Conservation (phyloP, 2,888 invertebrate genomes). For the Caenorhabditis uteleia region DNA sequence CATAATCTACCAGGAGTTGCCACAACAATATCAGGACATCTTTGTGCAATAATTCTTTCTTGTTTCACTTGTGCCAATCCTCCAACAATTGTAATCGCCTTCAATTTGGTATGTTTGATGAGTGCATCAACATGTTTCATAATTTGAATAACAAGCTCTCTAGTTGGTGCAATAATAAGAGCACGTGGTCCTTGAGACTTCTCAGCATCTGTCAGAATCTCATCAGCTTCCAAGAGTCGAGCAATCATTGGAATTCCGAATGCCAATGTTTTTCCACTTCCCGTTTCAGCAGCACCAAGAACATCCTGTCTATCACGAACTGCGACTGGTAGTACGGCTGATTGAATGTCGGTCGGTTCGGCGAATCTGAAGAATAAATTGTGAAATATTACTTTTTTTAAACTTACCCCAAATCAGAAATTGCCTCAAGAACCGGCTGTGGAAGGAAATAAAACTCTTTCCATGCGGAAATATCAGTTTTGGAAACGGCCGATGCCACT, state of each 20-base stretch:
- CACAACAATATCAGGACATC: slow-evolving; percentile 87
- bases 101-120: slow-evolving; percentile 80
- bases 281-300: slow-evolving; percentile 97
- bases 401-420: slow-evolving; percentile 43
- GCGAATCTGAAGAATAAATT: slow-evolving; percentile 53
- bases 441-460: slow-evolving; percentile 43
- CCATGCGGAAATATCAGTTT: slow-evolving; percentile 35
- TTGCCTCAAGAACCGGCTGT: slow-evolving; percentile 34
- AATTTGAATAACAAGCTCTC: slow-evolving; percentile 94
- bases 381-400: slow-evolving; percentile 1
- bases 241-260: slow-evolving; percentile 90
- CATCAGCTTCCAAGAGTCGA: slow-evolving; percentile 47
- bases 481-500: neutral
- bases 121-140: slow-evolving; percentile 81
- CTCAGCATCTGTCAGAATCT: neutral
- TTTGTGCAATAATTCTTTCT: slow-evolving; percentile 80
- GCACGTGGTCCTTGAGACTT: slow-evolving; percentile 76
- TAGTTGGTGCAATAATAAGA: slow-evolving; percentile 89
- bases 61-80: slow-evolving; percentile 94
- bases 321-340: slow-evolving; percentile 81
- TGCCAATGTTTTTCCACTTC: slow-evolving; percentile 96
- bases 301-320: slow-evolving; percentile 88
- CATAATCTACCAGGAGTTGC: slow-evolving; percentile 96
- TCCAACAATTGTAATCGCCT: slow-evolving; percentile 85
- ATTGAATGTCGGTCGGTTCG: slow-evolving; percentile 87